Evolutionary conservation across 2,797 vertebrate species (phyloP), one percentile per base, ranked within the genome.

Genomic region (Anabas testudineus): DNA sequence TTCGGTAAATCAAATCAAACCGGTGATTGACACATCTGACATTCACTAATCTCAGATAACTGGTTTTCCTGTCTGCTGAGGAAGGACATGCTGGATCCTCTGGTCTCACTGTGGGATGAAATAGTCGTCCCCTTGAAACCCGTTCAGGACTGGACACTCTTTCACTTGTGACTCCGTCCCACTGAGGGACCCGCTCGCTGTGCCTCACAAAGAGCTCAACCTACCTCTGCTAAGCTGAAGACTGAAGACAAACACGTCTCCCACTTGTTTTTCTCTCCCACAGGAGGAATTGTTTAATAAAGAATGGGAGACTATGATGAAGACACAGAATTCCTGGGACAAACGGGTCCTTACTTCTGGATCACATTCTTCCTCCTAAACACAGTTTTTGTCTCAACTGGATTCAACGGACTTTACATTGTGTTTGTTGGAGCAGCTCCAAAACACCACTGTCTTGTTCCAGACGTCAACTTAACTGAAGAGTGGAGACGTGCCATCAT

Each of bases 301-400:
- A 79, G 26, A 72, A 97, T 96, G 96, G 91, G 87, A 2, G 93
- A 94, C 83, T 97, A 96, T 86, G 95, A 97, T 0, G 91, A 88
- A 46, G 87, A 85, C 47, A 95, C 91, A 1, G 92, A 94, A 0
- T 97, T 97, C 72, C 85, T 97, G 6, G 95, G 96, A 43, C 93
- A 96, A 21, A 95, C 90, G 26, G 96, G 96, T 32, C 94, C 82
- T 16, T 97, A 94, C 83, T 96, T 96, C 84, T 92, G 94, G 58
- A 82, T 90, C 46, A 74, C 95, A 13, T 97, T 98, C 83, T 94
- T 96, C 41, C 92, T 97, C 22, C 90, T 97, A 16, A 97, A 96
- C 74, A 90, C 93, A 71, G 94, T 96, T 81, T 96, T 94, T 83
- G 69, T 97, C 41, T 96, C 96, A 41, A 97, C 96, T 1, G 97